phyloP scores from a whole-genome alignment of 2,888 invertebrate genomes.

The Coelopa pilipes region DNA sequence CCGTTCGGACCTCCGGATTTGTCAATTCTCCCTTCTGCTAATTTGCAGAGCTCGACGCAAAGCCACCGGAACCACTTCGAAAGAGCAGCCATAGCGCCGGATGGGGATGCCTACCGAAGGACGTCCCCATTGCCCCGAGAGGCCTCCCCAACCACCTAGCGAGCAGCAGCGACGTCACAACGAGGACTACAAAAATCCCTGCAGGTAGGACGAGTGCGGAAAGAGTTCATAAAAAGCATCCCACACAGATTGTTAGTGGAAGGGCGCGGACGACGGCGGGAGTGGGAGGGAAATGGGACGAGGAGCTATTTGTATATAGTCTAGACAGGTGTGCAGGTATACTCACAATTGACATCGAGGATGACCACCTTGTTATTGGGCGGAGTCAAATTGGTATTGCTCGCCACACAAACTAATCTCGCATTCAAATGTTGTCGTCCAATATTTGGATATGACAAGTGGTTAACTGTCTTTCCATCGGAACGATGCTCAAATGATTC shows the following conservation, averaged over 20 bases:
- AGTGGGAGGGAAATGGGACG: neutral
- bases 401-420: conserved; percentile 86
- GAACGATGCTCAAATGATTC: conserved; percentile 79
- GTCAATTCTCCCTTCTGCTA: no score
- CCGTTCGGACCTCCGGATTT: no score
- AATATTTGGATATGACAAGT: conserved; percentile 81
- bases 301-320: neutral
- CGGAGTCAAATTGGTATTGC: conserved; percentile 84
- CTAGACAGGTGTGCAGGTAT: no score
- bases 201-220: neutral
- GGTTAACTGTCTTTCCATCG: conserved; percentile 81
- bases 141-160: no score
- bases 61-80: no score
- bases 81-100: no score
- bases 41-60: no score
- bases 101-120: no score
- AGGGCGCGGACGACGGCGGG: neutral
- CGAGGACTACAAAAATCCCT: neutral
- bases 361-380: conserved; percentile 83
- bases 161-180: no score
- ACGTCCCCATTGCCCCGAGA: no score
- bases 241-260: neutral
- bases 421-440: conserved; percentile 85
- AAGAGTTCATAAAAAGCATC: neutral
- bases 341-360: conserved; percentile 88